These are phyloP conservation scores for Chrysotoxum bicinctum DNA, from an alignment of 2,888 invertebrate genomes.

Conservation along the genomic window DNA sequence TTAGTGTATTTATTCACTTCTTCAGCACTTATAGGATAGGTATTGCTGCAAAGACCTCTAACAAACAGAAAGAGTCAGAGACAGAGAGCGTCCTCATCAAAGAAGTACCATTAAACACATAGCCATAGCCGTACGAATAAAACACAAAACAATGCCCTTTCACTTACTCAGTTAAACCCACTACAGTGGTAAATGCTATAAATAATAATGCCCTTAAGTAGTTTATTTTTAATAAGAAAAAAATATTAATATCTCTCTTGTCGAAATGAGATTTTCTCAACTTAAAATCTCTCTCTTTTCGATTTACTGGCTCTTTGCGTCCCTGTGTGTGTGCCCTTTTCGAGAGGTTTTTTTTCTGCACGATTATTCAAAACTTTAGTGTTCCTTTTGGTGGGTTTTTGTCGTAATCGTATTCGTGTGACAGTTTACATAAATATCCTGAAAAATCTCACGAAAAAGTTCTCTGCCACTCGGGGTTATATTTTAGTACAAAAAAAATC, in stretches of 20 bases:
- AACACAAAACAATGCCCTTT: constrained; percentile 3
- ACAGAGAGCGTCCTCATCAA: background rate
- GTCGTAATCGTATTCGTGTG: constrained; percentile 51
- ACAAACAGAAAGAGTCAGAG: background rate
- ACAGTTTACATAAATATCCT: constrained; percentile 51
- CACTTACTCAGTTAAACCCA: background rate
- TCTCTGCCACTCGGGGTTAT: constrained; percentile 10
- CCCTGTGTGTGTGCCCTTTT: background rate
- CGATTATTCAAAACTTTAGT: background rate
- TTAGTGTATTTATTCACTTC: constrained; percentile 16
- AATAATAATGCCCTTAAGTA: constrained; percentile 26
- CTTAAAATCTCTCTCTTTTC: background rate
- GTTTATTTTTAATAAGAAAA: constrained; percentile 14
- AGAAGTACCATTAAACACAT: background rate
- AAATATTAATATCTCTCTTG: background rate
- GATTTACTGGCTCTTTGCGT: background rate
- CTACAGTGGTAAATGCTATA: background rate
- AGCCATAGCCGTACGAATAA: background rate
- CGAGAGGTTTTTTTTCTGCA: background rate
- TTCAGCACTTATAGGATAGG: background rate
- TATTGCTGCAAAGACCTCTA: background rate
- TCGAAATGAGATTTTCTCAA: constrained; percentile 12
- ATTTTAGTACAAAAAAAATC: background rate
- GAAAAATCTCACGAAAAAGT: constrained; percentile 39
- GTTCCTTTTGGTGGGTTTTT: constrained; percentile 18